Percentiles rank a stretch among this genome's conserved stretches.
Conservation (phyloP, 2,113 vertebrate genomes). For the Podiceps cristatus region DNA sequence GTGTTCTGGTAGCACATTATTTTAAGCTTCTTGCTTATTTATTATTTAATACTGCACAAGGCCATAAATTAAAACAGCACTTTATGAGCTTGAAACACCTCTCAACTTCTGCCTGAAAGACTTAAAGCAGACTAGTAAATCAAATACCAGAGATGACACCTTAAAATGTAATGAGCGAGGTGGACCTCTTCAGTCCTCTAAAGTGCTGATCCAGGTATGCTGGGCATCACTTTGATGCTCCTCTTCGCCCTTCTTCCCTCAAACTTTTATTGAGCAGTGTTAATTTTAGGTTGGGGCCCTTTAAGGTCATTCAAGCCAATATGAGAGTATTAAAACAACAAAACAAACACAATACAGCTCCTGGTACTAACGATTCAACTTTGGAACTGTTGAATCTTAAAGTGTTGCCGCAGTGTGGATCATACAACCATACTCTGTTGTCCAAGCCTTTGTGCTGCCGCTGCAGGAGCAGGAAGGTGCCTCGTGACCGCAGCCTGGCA, state of each 20-base stretch:
- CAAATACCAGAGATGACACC: not conserved
- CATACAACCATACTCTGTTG: not conserved
- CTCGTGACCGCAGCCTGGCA: not conserved
- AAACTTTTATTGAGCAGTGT: not conserved
- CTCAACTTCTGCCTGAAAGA: not conserved
- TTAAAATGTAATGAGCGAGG: not conserved
- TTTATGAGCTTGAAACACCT: conserved; percentile 10
- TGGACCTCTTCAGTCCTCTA: not conserved
- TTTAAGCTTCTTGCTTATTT: conserved; percentile 22
- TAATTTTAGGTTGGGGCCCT: not conserved
- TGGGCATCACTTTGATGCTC: not conserved
- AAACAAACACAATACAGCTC: not conserved
- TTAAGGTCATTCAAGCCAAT: not conserved
- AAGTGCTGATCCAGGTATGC: not conserved
- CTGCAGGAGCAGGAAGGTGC: not conserved
- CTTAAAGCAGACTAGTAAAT: conserved; percentile 5
- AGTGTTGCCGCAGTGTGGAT: not conserved
- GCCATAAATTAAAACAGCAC: not conserved
- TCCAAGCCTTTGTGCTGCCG: not conserved
- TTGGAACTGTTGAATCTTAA: not conserved
- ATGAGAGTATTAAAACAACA: not conserved
- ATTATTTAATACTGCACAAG: not conserved
- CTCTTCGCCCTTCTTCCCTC: not conserved
- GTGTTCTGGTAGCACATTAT: not conserved
- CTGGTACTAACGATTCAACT: not conserved